A percentile compares a stretch with the other conserved stretches of the same genome.
phyloP scores from a whole-genome alignment of 1,140 invertebrate genomes.

The Sminthurinus signatus region DNA sequence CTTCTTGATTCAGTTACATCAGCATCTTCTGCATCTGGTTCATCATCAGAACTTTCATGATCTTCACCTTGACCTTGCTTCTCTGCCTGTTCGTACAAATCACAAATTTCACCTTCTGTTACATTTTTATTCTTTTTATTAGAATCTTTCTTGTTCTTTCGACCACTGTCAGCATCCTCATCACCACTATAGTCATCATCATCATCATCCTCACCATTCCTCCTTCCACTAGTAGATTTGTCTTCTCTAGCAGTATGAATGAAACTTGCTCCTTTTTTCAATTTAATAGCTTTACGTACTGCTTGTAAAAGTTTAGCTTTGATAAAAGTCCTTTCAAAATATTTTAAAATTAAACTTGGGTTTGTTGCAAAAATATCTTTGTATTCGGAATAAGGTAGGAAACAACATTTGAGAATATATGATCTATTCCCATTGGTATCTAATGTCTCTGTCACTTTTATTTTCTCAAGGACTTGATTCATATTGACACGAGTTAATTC shows the following conservation, averaged over 20 bases:
- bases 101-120: slow-evolving; percentile 44
- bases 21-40: slow-evolving; percentile 51
- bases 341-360: slow-evolving; percentile 56
- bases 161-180: slow-evolving; percentile 44
- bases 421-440: slow-evolving; percentile 43
- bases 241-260: slow-evolving; percentile 2
- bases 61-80: slow-evolving; percentile 48
- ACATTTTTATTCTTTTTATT: slow-evolving; percentile 46
- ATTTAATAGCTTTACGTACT: slow-evolving; percentile 62
- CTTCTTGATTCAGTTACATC: slow-evolving; percentile 55
- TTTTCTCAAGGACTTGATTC: slow-evolving; percentile 66
- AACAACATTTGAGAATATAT: slow-evolving; percentile 53
- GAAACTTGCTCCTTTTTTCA: slow-evolving; percentile 51
- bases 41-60: slow-evolving; percentile 58
- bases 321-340: slow-evolving; percentile 46
- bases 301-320: slow-evolving; percentile 9
- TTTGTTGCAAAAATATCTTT: slow-evolving; percentile 61
- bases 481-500: slow-evolving; percentile 70
- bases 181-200: not conserved
- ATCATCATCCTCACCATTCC: slow-evolving; percentile 6
- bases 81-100: slow-evolving; percentile 43
- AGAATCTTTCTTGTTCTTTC: slow-evolving; percentile 38
- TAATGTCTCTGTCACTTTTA: slow-evolving; percentile 60
- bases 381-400: slow-evolving; percentile 65
- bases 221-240: not conserved